Conservation (phyloP, 2,797 vertebrate genomes). For the Pangasius krempfi region DNA sequence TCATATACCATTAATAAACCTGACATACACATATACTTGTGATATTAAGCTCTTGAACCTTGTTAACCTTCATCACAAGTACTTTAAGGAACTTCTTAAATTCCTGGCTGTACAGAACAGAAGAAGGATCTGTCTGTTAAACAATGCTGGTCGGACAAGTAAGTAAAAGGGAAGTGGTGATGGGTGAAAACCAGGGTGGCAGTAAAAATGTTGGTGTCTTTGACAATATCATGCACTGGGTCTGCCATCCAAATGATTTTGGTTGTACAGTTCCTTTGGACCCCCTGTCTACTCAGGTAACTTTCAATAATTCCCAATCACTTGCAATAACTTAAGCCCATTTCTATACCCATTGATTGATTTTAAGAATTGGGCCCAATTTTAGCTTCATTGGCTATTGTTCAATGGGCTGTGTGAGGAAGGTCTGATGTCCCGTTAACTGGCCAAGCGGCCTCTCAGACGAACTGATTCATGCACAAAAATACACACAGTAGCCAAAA, state of each 20-base stretch:
- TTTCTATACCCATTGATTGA: not conserved
- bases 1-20: not conserved
- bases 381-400: not conserved
- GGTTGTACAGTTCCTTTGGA: not conserved
- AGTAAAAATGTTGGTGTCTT: not conserved
- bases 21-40: not conserved
- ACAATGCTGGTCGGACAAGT: not conserved
- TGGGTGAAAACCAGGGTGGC: not conserved
- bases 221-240: not conserved
- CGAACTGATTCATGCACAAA: not conserved
- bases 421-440: not conserved
- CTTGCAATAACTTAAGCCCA: not conserved
- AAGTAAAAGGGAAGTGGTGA: not conserved
- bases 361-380: not conserved
- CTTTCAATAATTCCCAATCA: not conserved
- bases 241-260: not conserved
- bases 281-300: not conserved
- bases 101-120: not conserved
- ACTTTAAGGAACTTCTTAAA: not conserved
- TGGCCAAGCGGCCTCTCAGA: not conserved
- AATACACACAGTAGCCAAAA: not conserved
- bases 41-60: not conserved
- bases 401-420: not conserved
- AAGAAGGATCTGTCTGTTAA: not conserved
- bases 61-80: not conserved